Evolutionary conservation across 2,888 invertebrate genomes (phyloP), one percentile per base, ranked within the genome.

Genomic region (Hydrotaea cyrtoneurina): DNA sequence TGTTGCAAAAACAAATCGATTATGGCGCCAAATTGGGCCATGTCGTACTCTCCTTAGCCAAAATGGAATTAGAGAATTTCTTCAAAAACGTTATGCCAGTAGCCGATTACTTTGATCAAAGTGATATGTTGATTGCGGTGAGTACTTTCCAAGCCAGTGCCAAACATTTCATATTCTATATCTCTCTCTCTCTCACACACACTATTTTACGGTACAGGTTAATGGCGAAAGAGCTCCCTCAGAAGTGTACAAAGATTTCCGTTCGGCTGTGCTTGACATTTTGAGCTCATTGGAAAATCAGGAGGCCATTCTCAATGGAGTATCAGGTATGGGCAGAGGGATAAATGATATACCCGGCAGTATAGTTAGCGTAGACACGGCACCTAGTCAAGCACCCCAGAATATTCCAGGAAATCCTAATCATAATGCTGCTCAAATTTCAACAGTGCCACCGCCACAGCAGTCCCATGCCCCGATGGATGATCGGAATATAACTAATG

Each of bases 11-110:
- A 85, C 97, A 97, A 94, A 97, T 98, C 88, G 97, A 97, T 93
- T 97, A 97, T 91, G 97, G 97, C 82, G 97, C 97, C 86, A 95
- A 97, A 91, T 94, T 97, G 86, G 97, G 97, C 55, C 97, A 97
- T 93, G 93, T 93, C 86, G 95, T 96, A 87, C 95, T 97, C 87
- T 96, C 96, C 85, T 93, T 97, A 87, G 97, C 97, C 80, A 94
- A 95, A 91, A 97, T 97, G 97, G 97, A 97, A 93, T 94, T 97
- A 78, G 95, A 94, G 91, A 97, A 97, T 94, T 97, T 97, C 94
- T 97, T 96, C 91, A 95, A 95, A 90, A 96, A 96, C 92, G 97
- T 97, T 72, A 96, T 97, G 95, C 97, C 97, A 0, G 97, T 97
- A 23, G 97, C 97, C 0, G 97, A 97, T 91, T 97, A 97, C 93